These are phyloP conservation scores for Alentia gelatinosa DNA, from an alignment of 2,888 invertebrate species.

Conservation along the genomic window DNA sequence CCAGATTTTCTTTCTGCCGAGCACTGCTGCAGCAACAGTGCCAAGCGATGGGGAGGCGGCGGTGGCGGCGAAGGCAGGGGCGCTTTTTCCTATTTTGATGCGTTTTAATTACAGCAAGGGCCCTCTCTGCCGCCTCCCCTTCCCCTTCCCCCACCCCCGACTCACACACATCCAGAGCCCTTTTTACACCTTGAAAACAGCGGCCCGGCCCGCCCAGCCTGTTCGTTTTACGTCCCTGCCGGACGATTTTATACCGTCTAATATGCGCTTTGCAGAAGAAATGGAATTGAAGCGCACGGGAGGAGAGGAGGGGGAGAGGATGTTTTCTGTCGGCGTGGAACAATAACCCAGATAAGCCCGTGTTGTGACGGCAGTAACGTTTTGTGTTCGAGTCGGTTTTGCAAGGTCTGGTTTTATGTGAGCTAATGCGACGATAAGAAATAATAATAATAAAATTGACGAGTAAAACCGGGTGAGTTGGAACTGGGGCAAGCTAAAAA, in stretches of 20 bases:
- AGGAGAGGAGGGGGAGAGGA: background rate
- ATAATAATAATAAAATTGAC: background rate
- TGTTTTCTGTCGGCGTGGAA: background rate
- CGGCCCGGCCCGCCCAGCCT: background rate
- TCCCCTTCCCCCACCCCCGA: background rate
- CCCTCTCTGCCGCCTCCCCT: background rate
- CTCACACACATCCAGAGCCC: no score
- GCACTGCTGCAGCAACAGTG: background rate
- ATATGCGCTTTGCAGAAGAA: background rate
- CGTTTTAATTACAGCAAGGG: background rate
- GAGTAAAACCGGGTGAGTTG: background rate
- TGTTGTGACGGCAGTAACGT: background rate
- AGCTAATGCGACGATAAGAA: background rate
- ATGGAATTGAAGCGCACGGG: background rate
- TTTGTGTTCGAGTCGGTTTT: background rate
- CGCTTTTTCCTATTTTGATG: slow-evolving; percentile 12
- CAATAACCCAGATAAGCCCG: background rate
- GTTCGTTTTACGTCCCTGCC: background rate
- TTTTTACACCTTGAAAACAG: background rate
- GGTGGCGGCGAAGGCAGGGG: background rate
- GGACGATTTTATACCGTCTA: slow-evolving; percentile 6
- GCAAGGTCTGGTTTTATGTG: background rate
- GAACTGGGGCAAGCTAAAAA: slow-evolving; percentile 3
- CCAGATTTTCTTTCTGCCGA: no score
- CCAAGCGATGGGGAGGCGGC: background rate